Base-by-base conservation (phyloP, 2,888 invertebrate species). In the Tiphia femorata region DNA sequence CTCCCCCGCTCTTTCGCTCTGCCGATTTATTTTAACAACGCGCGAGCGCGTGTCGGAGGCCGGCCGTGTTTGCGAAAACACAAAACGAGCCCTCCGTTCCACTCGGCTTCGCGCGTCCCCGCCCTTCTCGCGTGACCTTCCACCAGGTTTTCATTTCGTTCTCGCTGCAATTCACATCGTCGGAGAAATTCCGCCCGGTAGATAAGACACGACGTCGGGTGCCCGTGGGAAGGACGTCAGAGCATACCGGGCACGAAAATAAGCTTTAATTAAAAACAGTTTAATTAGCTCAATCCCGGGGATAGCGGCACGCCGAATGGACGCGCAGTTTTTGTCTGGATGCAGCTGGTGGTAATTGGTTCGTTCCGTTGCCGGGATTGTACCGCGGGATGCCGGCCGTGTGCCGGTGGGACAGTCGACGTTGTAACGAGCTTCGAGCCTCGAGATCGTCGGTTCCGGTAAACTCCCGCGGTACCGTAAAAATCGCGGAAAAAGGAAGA, bases 251-350 rank as follows among this genome's bases (percentile, higher is more conserved):
- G 33, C 21, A 53, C 2, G 7, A 19, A 23, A 52, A 62, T 43
- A 49, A 48, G 35, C 46, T 70, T 62, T 54, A 57, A 65, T 63
- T 51, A 56, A 43, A 54, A 46, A 53, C 40, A 58, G 54, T 67
- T 70, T 62, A 67, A 70, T 70, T 70, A 70, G 53, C 43, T 53
- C 30, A 55, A 50, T 62, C 57, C n/a, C 30, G 20, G 33, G 50
- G 33, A 51, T 20, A 50, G 48, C 21, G 12, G 30, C 23, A 29
- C 19, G 20, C 29, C 25, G 30, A 44, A 27, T 8, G 37, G 40
- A 20, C 19, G 46, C 21, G 27, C 38, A 40, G 46, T 59, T 59
- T 57, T 66, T 57, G 30, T 25, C 41, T 20, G 16, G 37, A 7
- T 40, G 27, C 52, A 55, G 55, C 43, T 51, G 37, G 14, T 46